Evolutionary conservation across 2,888 invertebrate genomes (phyloP), one percentile per base, ranked within the genome.

Genomic region (Eledona agricola): DNA sequence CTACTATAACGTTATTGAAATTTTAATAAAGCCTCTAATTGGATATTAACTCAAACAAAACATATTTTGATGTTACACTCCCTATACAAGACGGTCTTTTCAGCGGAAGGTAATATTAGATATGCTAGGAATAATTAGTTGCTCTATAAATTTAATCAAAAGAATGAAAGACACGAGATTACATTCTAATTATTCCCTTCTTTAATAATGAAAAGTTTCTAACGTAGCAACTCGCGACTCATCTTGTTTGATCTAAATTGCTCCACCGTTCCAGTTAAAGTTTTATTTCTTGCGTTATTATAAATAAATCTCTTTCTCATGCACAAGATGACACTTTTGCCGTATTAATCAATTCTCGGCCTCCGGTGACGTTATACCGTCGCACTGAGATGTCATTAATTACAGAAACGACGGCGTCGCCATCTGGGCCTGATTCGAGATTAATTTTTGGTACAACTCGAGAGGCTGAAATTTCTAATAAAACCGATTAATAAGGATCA

Each of bases 321-420:
- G 31, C 31, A 32, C 3, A 13, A 32, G 31, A 32, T 17, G 31
- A 10, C 17, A 16, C 16, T 9, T n/a, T n/a, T 25, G 26, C 38
- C 35, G 45, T 45, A 51, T 51, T 51, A 51, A 51, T 51, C 51
- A 51, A 46, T 46, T 46, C 51, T 12, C 38, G 31, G 34, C 51
- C 45, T 46, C 45, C 17, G 26, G 45, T 46, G 51, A 46, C 45
- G 37, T 23, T 26, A 28, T 38, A 37, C 35, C 28, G 46, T 46
- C 46, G 31, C 25, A 29, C 6, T 22, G 22, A 38, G 28, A 46
- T 38, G 17, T 38, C 51, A 46, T 46, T 51, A 51, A 46, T 51
- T 51, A 51, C 12, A 23, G 32, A 46, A 38, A 37, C 37, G 51
- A 28, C 26, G 25, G 35, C 35, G 43, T 43, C 38, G 25, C 38